Base-by-base conservation (phyloP, 2,888 invertebrate genomes). In the Caenorhabditis sp. region DNA sequence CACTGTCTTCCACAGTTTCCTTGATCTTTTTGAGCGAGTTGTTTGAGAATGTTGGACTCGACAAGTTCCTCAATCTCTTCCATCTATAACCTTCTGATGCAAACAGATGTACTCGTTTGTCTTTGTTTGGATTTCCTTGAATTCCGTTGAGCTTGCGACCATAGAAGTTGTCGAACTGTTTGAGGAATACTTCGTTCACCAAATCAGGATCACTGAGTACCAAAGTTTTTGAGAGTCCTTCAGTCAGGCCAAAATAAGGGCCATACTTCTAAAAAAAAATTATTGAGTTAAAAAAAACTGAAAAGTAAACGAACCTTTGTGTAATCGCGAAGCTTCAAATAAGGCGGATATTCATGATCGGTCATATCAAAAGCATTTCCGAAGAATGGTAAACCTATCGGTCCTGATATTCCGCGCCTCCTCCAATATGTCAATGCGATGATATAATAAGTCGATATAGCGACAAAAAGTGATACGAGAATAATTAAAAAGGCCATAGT, bases 41-140 rank as follows among this genome's bases (percentile, higher is more conserved):
- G 19, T 88, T 84, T 19, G 89, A 89, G 79, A 91, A 90, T 1
- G 89, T 88, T 0, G 90, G 90, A 49, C 89, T 89, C 12, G 89
- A 86, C 10, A 89, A 85, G 14, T 87, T 83, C 17, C 90, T 81
- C 17, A 90, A 87, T 17, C 90, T 84, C 79, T 90, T 89, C 90
- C 90, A 91, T 24, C 89, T 81, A 43, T 88, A 84, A 12, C 89
- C 89, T 1, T 88, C 82, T 1, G 58, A 88, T 83, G 84, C 83
- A 68, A 89, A 88, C 84, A 89, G 19, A 58, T 74, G 49, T 12
- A 36, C 53, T 0, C 60, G 26, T 43, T 60, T 51, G 37, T 63
- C 63, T 36, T 59, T 78, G 36, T 85, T 81, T 1, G 77, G 76
- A 68, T 86, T 77, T 23, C 64, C 60, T 5, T 10, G 8, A 17